Conservation (phyloP, 1,140 invertebrate species). For the Ceratosolen solmsi region DNA sequence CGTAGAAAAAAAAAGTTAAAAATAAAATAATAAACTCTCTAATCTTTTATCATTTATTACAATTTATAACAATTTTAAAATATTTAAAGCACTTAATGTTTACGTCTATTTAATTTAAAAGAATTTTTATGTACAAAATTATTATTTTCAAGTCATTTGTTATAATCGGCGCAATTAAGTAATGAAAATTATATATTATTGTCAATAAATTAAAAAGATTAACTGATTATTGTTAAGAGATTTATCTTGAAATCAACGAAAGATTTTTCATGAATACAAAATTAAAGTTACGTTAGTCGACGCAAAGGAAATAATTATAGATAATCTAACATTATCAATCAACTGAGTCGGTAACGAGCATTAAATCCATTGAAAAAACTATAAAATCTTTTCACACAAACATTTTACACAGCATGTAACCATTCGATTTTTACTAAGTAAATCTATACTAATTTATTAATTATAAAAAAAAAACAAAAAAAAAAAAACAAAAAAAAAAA, state of each 20-base stretch:
- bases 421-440: not conserved
- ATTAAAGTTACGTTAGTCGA: conserved; percentile 32
- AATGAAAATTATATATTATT: too few species aligned
- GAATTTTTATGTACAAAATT: too few species aligned
- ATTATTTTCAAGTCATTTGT: too few species aligned
- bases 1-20: too few species aligned
- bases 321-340: conserved; percentile 36
- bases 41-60: too few species aligned
- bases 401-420: not conserved
- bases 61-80: too few species aligned
- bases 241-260: conserved; percentile 18
- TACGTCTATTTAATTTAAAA: too few species aligned
- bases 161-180: too few species aligned
- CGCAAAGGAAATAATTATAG: conserved; percentile 28
- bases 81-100: too few species aligned
- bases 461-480: too few species aligned
- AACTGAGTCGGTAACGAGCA: conserved; percentile 8
- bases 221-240: not conserved
- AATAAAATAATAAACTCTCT: too few species aligned
- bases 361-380: conserved; percentile 3
- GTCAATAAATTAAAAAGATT: conserved; percentile 15
- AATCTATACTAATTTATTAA: not conserved
- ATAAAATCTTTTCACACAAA: not conserved
- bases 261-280: conserved; percentile 21
- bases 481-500: too few species aligned